These are phyloP conservation scores for Drosophila gaucha DNA, from an alignment of 2,888 invertebrate genomes.

Conservation along the genomic window DNA sequence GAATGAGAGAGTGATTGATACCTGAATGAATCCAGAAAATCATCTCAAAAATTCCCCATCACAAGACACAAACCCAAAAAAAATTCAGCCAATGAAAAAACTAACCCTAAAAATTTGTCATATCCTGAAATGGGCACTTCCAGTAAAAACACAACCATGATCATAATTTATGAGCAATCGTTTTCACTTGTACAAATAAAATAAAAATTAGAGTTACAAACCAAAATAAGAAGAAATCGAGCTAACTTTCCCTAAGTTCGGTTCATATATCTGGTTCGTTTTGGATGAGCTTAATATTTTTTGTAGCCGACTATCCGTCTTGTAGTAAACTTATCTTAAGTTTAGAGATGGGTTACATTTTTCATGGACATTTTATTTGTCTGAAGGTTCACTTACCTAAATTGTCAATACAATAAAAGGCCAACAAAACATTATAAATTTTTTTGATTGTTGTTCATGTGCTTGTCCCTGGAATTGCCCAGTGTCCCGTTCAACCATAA, in stretches of 20 bases:
- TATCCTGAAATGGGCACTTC: background rate
- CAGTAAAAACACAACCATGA: background rate
- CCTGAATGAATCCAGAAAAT: constrained; percentile 12
- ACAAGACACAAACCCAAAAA: background rate
- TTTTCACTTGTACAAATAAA: background rate
- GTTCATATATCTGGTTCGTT: background rate
- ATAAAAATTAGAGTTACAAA: background rate
- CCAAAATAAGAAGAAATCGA: too few species aligned
- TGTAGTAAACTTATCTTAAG: background rate
- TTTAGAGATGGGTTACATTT: background rate
- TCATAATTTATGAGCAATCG: background rate
- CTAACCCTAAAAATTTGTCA: background rate
- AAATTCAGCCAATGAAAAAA: background rate
- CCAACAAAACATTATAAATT: background rate
- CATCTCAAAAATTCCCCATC: constrained; percentile 1
- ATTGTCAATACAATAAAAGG: background rate
- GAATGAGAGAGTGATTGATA: constrained; percentile 6
- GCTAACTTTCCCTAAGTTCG: background rate
- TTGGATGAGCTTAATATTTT: too few species aligned
- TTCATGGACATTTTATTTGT: background rate
- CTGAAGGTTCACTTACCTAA: background rate
- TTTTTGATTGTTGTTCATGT: background rate
- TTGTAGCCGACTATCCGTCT: background rate
- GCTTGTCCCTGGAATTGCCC: constrained; percentile 3
- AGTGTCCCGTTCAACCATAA: background rate